Evolutionary conservation across 2,113 vertebrate genomes (phyloP), one percentile per base, ranked within the genome.

Genomic region (Gopherus evgoodei): DNA sequence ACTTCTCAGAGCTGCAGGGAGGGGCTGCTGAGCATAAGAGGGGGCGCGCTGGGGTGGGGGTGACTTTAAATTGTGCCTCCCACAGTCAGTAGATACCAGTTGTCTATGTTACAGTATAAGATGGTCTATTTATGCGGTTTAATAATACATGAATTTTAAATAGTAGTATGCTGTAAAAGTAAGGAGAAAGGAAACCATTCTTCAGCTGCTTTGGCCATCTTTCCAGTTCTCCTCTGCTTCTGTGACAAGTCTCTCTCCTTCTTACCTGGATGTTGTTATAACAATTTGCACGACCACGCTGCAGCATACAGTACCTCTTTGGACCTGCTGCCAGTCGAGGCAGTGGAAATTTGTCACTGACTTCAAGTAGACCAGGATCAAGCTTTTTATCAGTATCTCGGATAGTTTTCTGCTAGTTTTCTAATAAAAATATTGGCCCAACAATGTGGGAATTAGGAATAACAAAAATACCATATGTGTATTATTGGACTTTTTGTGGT

Each of bases 231-330:
- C 89, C 2, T 89, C 42, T 5, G 6, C 52, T 84, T 82, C 47
- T 94, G 89, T 97, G 42, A 87, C 85, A 87, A 52, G 9, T 24
- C 81, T 86, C 9, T 85, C 52, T 75, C 65, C n/a, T 86, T 14
- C 27, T 90, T 91, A 81, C 2, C 2, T 31, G 1, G 79, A 76
- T 81, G 1, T n/a, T 91, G 86, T 90, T 59, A 25, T 54, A 93
- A 84, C 2, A 90, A 57, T 7, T 83, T 87, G 1, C 29, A n/a
- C 84, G 17, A 78, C 44, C 10, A 1, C 92, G 22, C 54, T 0
- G 0, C 25, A 54, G 47, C 2, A 1, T 78, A 21, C 8, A 21
- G 5, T 75, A 10, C 53, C 81, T 86, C 86, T 29, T 85, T 85
- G 2, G 52, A 87, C 3, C 38, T 86, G 6, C 83, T 47, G 11